Conservation (phyloP, 2,797 vertebrate species). For the Rhynchotus rufescens region DNA sequence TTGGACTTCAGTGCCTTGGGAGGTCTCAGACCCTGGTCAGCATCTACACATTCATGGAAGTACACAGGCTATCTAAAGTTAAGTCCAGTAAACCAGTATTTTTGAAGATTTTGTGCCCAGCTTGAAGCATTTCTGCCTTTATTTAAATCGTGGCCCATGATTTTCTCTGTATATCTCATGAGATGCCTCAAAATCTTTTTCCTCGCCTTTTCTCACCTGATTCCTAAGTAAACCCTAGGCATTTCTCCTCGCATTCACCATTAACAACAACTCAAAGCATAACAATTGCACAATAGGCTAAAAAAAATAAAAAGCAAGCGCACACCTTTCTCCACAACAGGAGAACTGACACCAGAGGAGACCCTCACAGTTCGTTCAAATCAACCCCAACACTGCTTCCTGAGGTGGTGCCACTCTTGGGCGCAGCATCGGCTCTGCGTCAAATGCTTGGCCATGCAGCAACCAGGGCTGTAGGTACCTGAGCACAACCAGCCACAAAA, state of each 20-base stretch:
- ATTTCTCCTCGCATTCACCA: rapidly evolving
- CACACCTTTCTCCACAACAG: not conserved
- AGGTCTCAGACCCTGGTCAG: not conserved
- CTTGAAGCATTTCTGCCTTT: not conserved
- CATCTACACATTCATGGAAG: not conserved
- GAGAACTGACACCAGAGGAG: not conserved
- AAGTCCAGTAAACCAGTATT: not conserved
- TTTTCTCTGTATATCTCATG: not conserved
- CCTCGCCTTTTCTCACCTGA: not conserved
- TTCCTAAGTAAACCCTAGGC: not conserved
- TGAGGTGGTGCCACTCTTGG: not conserved
- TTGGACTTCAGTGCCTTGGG: not conserved
- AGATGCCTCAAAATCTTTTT: not conserved
- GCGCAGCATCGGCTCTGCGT: not conserved
- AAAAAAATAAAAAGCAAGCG: not conserved
- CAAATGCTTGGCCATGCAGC: not conserved
- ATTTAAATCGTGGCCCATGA: not conserved
- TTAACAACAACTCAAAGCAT: not conserved
- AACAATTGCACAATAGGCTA: not conserved
- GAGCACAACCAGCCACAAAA: not conserved
- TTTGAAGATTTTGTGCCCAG: not conserved
- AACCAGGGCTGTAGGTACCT: not conserved
- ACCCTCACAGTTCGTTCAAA: not conserved
- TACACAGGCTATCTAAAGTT: not conserved
- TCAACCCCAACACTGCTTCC: not conserved